Base-by-base conservation (phyloP, 2,797 vertebrate genomes). In the Coilia nasus region DNA sequence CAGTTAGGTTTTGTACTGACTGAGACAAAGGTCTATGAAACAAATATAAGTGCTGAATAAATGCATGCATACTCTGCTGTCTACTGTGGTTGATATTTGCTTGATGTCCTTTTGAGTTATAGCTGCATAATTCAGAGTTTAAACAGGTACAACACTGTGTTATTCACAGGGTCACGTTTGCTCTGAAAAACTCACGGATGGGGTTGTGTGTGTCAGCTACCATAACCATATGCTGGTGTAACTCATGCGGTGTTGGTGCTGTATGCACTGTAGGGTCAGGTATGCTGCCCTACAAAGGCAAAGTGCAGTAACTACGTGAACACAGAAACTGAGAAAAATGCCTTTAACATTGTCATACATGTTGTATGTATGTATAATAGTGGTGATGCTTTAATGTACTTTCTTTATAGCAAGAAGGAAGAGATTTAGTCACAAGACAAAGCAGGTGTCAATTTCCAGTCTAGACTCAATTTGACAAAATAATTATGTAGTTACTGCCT, bases 1-100 rank as follows among this genome's bases (percentile, higher is more conserved):
- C 84, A 86, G 91, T 95, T 95, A 94, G 93, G 94, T 95, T 84
- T 91, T 84, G 92, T 92, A 92, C 89, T 92, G 91, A 93, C 92
- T 93, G 90, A 88, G 71, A 75, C 14, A 84, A 80, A 83, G 56
- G 25, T 21, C 57, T 47, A 82, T 90, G 87, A 89, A 86, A 91
- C 87, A 75, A 88, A 89, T 88, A 89, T 23, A 83, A 47, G 85
- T 89, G 90, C 86, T 90, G 89, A 89, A 14, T 67, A 31, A 11
- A 75, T 62, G 56, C 28, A 75, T 28, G 15, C 17, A 15, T 35
- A 17, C 31, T 54, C 9, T 54, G 50, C 14, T 54, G 9, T 75
- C 28, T 31, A 3, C 28, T 17, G 14, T 82, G 88, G 85, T 67
- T 87, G 85, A 87, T 86, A 87, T 87, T 83, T 57, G 31, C 89